A percentile compares a stretch with the other conserved stretches of the same genome.
Evolutionary conservation across 2,888 invertebrate species (phyloP).

Genomic region (Pocota personata): DNA sequence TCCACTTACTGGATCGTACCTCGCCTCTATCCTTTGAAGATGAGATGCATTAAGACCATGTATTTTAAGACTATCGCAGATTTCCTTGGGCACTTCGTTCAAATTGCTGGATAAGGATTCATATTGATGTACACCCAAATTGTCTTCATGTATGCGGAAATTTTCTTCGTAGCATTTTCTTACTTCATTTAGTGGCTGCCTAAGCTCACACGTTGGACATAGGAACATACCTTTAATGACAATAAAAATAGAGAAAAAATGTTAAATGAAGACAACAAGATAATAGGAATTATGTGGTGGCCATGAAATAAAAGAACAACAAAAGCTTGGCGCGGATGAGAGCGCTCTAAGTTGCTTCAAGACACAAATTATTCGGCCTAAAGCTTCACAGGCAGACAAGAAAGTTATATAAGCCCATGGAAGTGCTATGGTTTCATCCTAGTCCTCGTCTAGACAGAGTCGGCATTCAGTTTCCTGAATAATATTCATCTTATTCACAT

Average conservation of each 20-base stretch:
- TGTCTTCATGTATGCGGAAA: background rate
- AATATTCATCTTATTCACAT: too few species aligned
- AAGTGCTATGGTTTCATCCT: too few species aligned
- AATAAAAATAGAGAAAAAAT: background rate
- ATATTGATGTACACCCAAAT: background rate
- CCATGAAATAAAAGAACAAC: too few species aligned
- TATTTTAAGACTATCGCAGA: conserved; percentile 51
- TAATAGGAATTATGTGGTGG: background rate
- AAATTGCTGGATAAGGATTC: background rate
- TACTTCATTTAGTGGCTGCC: conserved; percentile 30
- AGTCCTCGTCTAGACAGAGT: too few species aligned
- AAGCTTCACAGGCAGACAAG: too few species aligned
- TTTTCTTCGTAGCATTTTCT: conserved; percentile 39
- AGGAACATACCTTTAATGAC: conserved; percentile 41
- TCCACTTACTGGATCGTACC: conserved; percentile 31
- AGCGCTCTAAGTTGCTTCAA: too few species aligned
- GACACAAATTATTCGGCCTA: too few species aligned
- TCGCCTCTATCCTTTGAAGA: conserved; percentile 15
- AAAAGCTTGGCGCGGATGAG: too few species aligned
- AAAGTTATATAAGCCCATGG: too few species aligned
- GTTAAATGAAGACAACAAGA: background rate
- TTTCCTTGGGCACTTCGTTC: conserved; percentile 46
- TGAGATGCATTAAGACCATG: conserved; percentile 1
- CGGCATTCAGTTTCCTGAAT: too few species aligned
- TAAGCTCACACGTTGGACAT: conserved; percentile 57